These are phyloP conservation scores for Sycophila sp. DNA, from an alignment of 1,140 invertebrate species.

Conservation along the genomic window DNA sequence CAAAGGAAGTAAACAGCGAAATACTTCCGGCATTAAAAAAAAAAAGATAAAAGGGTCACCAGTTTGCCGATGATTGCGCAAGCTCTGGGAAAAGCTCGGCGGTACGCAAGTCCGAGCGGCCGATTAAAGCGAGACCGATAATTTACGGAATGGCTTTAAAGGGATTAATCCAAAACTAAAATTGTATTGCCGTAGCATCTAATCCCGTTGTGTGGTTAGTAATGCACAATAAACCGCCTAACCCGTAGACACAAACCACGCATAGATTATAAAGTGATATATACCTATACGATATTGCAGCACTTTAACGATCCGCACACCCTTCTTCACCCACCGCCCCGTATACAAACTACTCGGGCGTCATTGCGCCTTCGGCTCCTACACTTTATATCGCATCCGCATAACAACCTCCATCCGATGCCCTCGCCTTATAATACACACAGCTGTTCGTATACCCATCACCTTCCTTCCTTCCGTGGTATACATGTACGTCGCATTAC, in stretches of 20 bases:
- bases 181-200: neutral
- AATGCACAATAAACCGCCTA: too few species aligned
- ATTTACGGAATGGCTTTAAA: neutral
- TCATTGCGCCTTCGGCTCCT: too few species aligned
- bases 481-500: too few species aligned
- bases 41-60: too few species aligned
- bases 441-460: too few species aligned
- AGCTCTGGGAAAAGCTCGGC: neutral
- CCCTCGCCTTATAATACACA: too few species aligned
- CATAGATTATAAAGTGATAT: too few species aligned
- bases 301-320: conserved; percentile 16
- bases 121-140: neutral
- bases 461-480: too few species aligned
- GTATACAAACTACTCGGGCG: too few species aligned
- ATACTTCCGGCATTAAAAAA: too few species aligned
- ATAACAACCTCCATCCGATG: neutral
- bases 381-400: neutral
- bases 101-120: neutral
- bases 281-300: conserved; percentile 18
- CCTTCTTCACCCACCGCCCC: neutral
- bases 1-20: neutral
- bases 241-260: too few species aligned
- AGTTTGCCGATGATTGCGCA: neutral
- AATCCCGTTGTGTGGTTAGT: neutral
- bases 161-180: conserved; percentile 14